Base-by-base conservation (phyloP, 2,113 vertebrate genomes). In the Phoxinus phoxinus region DNA sequence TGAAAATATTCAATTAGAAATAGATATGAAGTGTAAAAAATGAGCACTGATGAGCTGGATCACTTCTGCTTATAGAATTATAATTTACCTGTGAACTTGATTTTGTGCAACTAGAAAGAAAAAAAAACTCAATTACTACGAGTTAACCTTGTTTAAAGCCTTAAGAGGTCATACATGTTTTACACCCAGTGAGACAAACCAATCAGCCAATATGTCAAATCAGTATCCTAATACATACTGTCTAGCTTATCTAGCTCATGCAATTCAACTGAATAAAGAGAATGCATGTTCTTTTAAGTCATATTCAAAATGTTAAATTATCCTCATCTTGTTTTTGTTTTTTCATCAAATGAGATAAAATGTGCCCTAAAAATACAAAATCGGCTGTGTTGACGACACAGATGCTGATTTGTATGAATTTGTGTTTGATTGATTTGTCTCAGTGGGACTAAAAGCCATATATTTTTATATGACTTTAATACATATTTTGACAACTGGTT, bases 401-500 rank as follows among this genome's bases (percentile, higher is more conserved):
- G 41, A 25, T 74, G n/a, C 41, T 48, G 72, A 73, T 25, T 44
- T 72, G 21, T 25, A 13, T 44, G 37, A 10, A 17, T 73, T 74
- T 74, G n/a, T 44, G 11, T 10, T 72, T 46, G 41, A 8, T 73
- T 73, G 37, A 8, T 74, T 74, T 27, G 53, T 56, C 41, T 74
- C 72, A 3, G 6, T 48, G 72, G 41, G n/a, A 48, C 72, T 25
- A 48, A 74, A 74, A 74, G n/a, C n/a, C 41, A 46, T 48, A 37
- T 23, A 71, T 74, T 74, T 74, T 74, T 41, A 74, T 74, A 17
- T 72, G 23, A 44, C 10, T n/a, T 72, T 27, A 48, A 48, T 27
- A 44, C 69, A 72, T 13, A 41, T 41, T 71, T 41, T 41, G 19
- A 35, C 35, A 41, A 41, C 11, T 71, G 35, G 21, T 12, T 11